A percentile compares a stretch with the other conserved stretches of the same genome.
Conservation (phyloP, 2,113 vertebrate genomes). For the Triplophysa siluroides region DNA sequence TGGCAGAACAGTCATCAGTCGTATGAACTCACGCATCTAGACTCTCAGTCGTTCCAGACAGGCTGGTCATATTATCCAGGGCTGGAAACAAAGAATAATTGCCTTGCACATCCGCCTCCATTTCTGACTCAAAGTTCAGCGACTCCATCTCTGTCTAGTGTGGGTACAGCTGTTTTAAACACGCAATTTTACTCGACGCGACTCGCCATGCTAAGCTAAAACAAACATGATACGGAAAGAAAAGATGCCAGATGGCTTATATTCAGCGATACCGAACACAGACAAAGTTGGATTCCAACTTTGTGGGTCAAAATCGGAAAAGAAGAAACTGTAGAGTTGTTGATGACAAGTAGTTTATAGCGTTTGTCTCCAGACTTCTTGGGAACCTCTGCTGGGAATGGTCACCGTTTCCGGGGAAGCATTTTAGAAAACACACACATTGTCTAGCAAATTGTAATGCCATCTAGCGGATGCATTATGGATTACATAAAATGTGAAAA, state of each 20-base stretch:
- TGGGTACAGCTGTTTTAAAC: neutral
- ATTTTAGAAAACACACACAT: neutral
- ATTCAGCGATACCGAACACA: neutral
- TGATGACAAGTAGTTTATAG: neutral
- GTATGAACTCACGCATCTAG: slow-evolving; percentile 69
- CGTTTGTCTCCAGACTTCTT: neutral
- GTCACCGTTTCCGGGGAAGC: neutral
- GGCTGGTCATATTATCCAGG: slow-evolving; percentile 75
- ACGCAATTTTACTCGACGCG: neutral
- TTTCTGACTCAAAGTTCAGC: slow-evolving; percentile 75
- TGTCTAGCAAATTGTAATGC: neutral
- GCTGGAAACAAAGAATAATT: slow-evolving; percentile 79
- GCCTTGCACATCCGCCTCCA: slow-evolving; percentile 78
- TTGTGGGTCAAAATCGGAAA: neutral
- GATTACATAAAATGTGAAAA: neutral
- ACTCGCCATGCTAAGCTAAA: neutral
- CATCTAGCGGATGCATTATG: neutral
- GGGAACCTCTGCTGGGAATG: neutral
- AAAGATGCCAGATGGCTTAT: neutral
- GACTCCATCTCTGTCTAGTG: neutral
- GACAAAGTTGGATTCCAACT: neutral
- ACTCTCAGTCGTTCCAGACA: slow-evolving; percentile 72
- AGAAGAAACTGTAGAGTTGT: neutral
- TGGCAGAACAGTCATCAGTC: neutral
- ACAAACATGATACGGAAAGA: neutral